Conservation (phyloP, 2,113 vertebrate species). For the Leucopsar rothschildi region DNA sequence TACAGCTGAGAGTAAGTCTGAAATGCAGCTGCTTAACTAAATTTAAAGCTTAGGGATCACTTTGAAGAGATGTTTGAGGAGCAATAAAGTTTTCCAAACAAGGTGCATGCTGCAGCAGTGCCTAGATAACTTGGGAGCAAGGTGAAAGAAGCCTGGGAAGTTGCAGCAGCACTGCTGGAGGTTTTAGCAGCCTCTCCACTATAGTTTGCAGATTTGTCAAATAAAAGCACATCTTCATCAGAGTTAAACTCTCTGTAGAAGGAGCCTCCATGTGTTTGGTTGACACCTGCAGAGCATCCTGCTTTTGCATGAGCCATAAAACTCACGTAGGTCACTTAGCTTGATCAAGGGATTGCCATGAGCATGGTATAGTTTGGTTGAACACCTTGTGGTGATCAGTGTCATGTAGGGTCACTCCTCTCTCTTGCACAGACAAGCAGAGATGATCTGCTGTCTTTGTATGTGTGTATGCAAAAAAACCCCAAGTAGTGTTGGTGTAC, state of each 20-base stretch:
- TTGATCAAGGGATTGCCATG: not conserved
- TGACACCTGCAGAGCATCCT: not conserved
- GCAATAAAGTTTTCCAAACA: not conserved
- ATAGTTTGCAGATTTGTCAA: not conserved
- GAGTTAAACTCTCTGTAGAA: not conserved
- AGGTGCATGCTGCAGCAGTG: not conserved
- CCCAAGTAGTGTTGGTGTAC: not conserved
- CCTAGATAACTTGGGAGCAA: not conserved
- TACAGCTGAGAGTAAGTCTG: not conserved
- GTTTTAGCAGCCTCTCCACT: not conserved
- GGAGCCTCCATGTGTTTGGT: not conserved
- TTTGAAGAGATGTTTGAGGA: not conserved
- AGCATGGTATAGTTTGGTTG: not conserved
- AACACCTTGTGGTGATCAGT: not conserved
- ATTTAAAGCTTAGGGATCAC: not conserved
- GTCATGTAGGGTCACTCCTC: not conserved
- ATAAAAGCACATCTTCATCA: not conserved
- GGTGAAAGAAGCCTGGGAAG: not conserved
- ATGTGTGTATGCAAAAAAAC: not conserved
- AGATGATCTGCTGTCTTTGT: not conserved
- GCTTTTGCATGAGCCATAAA: fast-evolving
- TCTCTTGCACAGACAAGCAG: not conserved
- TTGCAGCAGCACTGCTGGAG: not conserved
- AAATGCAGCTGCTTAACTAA: not conserved
- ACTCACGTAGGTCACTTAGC: fast-evolving